Base-by-base conservation (phyloP, 2,113 vertebrate species). In the Xiphophorus couchianus region DNA sequence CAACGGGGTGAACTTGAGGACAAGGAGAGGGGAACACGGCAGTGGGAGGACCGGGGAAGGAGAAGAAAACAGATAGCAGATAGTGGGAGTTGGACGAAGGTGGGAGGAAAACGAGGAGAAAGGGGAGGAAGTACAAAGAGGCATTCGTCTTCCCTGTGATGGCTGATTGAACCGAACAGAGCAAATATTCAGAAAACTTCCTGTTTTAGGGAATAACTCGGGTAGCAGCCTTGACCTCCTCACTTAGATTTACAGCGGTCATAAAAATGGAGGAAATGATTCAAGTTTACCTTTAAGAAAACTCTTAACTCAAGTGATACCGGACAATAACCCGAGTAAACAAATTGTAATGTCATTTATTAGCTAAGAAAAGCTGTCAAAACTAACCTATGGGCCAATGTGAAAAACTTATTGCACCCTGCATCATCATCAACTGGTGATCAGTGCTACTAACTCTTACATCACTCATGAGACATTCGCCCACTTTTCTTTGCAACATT, bases 1-100 rank as follows among this genome's bases (percentile, higher is more conserved):
- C 19, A 67, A n/a, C 1, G 77, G 79, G 87, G 87, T 88, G 86
- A 89, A 76, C 39, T 67, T 63, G 66, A 80, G 89, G 90, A 89
- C 90, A 86, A 73, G 77, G 74, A 60, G 66, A 60, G 80, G 35
- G 39, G 68, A 79, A 75, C 61, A 6, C 39, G 78, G 71, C 82
- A 77, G 81, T 67, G 66, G 74, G 77, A 62, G 79, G 76, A 75
- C 22, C 33, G 64, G 78, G 80, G 51, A 58, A 76, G 63, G 68
- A 76, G 73, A 74, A 66, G 70, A 71, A 70, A 66, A 66, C 68
- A 62, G 64, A 70, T 62, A 33, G 30, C 66, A 60, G 78, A 73
- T 1, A 31, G 27, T 35, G 58, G 79, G 73, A 75, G 58, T 28
- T 29, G 66, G 74, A 66, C n/a, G 51, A 19, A 70, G 67, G 66